A percentile compares a stretch with the other conserved stretches of the same genome.
Conservation (phyloP, 1,140 invertebrate species). For the Euwallacea similis region DNA sequence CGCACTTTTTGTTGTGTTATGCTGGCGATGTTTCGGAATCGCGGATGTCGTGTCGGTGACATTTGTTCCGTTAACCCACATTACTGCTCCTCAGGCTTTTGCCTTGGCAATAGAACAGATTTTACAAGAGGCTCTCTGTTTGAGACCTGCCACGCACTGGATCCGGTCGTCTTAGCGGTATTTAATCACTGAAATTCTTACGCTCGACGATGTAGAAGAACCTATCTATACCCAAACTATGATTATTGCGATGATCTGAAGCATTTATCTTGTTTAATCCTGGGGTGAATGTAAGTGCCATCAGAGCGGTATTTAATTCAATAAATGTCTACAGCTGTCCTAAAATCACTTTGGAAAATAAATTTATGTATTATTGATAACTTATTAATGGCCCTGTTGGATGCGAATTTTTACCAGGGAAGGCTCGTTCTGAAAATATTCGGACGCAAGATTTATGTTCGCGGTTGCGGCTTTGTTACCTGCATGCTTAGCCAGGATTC, state of each 20-base stretch:
- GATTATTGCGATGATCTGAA: too few species aligned
- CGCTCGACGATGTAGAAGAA: not conserved
- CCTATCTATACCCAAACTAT: not conserved
- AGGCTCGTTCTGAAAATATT: not conserved
- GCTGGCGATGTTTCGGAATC: too few species aligned
- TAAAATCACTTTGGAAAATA: not conserved
- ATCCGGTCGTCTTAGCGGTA: not conserved
- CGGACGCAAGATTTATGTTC: not conserved
- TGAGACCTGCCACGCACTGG: not conserved
- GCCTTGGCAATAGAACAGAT: conserved; percentile 7
- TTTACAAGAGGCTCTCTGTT: not conserved
- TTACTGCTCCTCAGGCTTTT: conserved; percentile 3
- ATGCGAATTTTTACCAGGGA: not conserved
- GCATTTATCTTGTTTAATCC: too few species aligned
- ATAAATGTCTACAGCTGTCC: too few species aligned
- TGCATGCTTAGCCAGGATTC: not conserved
- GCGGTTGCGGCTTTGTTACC: not conserved
- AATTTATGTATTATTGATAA: not conserved
- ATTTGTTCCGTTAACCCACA: conserved; percentile 22
- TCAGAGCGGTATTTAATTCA: too few species aligned
- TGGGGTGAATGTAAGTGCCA: too few species aligned
- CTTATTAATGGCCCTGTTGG: not conserved
- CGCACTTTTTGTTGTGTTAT: too few species aligned
- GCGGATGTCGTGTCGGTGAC: not conserved
- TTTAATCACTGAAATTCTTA: conserved; percentile 4